Conservation (phyloP, 2,113 vertebrate species). For the Chrysemys picta region DNA sequence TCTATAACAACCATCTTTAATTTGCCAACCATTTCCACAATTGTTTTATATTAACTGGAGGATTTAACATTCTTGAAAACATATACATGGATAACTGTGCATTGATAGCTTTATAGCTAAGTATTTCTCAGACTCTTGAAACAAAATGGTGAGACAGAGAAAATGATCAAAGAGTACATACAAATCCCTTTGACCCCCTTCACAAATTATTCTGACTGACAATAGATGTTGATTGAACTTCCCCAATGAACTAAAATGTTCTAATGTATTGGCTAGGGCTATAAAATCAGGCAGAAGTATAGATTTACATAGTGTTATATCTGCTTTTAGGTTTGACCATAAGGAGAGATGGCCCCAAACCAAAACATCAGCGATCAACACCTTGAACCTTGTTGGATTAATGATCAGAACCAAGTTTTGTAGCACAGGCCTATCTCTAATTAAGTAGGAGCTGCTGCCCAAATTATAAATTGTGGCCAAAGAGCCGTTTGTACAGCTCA, state of each 20-base stretch:
- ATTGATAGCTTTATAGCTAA: conserved; percentile 33
- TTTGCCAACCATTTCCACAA: conserved; percentile 77
- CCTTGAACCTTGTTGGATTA: neutral
- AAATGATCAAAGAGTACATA: conserved; percentile 26
- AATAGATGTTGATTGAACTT: conserved; percentile 40
- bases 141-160: conserved; percentile 3
- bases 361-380: neutral
- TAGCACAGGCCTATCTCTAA: neutral
- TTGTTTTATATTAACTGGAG: conserved; percentile 68
- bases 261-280: conserved; percentile 7
- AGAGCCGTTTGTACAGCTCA: neutral
- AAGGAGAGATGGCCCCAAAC: neutral
- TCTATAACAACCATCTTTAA: conserved; percentile 84
- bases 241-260: neutral
- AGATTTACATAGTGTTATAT: conserved; percentile 16
- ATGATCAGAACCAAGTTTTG: neutral
- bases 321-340: neutral
- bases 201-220: conserved; percentile 56
- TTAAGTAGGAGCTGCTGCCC: neutral
- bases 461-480: neutral
- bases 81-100: conserved; percentile 17
- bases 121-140: conserved; percentile 9
- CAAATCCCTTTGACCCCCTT: conserved; percentile 35
- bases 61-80: conserved; percentile 55
- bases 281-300: neutral